phyloP scores from a whole-genome alignment of 2,113 vertebrate genomes.

The Oncorhynchus masou region DNA sequence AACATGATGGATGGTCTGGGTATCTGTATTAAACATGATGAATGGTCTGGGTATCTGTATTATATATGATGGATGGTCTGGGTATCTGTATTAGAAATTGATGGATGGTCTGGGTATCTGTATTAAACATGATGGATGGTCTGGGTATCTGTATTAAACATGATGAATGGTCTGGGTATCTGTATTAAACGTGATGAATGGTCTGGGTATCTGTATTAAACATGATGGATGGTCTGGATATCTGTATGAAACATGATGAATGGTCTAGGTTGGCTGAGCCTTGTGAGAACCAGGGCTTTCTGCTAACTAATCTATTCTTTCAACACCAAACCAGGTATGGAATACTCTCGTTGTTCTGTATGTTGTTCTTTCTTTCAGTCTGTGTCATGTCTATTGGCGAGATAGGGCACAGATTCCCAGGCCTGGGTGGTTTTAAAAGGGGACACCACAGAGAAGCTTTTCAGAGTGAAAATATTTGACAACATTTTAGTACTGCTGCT shows the following conservation, averaged over 20 bases:
- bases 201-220: slow-evolving; percentile 47
- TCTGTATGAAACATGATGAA: not conserved
- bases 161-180: not conserved
- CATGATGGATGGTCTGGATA: not conserved
- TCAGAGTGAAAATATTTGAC: not conserved
- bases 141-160: slow-evolving; percentile 45
- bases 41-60: too few species aligned
- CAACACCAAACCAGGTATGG: slow-evolving; percentile 17
- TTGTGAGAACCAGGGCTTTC: slow-evolving; percentile 19
- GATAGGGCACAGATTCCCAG: not conserved
- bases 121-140: not conserved
- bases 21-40: slow-evolving; percentile 45
- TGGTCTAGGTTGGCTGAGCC: slow-evolving; percentile 10
- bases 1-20: not conserved
- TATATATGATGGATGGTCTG: not conserved
- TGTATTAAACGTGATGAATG: too few species aligned
- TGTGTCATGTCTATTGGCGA: not conserved
- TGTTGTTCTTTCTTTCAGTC: not conserved
- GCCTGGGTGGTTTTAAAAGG: not conserved
- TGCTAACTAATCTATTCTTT: slow-evolving; percentile 18
- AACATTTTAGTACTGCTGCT: not conserved
- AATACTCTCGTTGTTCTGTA: slow-evolving; percentile 14
- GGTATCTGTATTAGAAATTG: slow-evolving; percentile 45
- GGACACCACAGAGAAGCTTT: not conserved
- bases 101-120: not conserved